Base-by-base conservation (phyloP, 2,113 vertebrate species). In the Aviceda subcristata region DNA sequence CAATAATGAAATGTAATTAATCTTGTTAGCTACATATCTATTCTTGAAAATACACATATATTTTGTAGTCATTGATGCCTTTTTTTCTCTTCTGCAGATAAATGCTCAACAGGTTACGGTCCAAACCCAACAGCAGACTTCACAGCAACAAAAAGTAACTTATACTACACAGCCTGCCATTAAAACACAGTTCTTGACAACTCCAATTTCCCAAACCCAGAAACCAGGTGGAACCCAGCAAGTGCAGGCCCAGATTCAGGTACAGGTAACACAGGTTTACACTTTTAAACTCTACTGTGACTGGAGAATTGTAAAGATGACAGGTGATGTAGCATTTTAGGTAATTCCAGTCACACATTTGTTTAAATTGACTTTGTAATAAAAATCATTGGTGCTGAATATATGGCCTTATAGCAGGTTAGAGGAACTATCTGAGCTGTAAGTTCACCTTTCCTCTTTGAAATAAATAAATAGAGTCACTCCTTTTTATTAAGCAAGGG, bases 141-240 rank as follows among this genome's bases (percentile, higher is more conserved):
- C 98, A 36, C 99, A 99, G 95, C 98, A 98, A 91, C 99, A 99
- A 98, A 99, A 99, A 97, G 98, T 99, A 69, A 98, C 99, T 86
- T 99, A 99, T 1, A 94, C 99, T 57, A 95, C 99, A 32, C 99
- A 99, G 91, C 98, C 98, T 4, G 98, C 98, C 88, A 99, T 99
- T 93, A 99, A 99, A 97, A 99, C 99, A 39, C 99, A 99, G 98
- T 99, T 99, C 94, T 98, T 99, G 46, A 98, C 99, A 39, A 98
- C 99, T 9, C 98, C 99, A 20, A 98, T 99, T 81, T 92, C 98
- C 67, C 99, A 99, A 98, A 96, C 98, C 12, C 99, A 99, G 97
- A 99, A 99, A 95, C 79, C 99, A 51, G 96, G 98, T 2, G 99
- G 98, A 82, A 95, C 99, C 4, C 99, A 99, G 90, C 99, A 99